Base-by-base conservation (phyloP, 1,140 invertebrate genomes). In the Lasaia peninsularis region DNA sequence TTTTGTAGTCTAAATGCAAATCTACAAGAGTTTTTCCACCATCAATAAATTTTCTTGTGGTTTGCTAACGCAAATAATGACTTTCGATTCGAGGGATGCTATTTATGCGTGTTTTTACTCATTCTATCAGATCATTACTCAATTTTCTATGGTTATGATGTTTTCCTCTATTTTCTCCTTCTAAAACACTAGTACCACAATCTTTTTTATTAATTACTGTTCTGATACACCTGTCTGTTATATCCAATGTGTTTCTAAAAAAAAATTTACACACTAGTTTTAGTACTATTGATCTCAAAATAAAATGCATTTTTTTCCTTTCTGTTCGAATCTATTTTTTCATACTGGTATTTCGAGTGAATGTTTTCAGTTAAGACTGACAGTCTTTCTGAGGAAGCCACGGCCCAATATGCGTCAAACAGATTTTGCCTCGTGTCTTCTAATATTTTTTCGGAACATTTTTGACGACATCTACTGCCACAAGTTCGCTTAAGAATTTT, bases 251-350 rank as follows among this genome's bases (percentile, higher is more conserved):
- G 59, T 56, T 56, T 62, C 63, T 73, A 50, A 73, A 73, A 56
- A 67, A 73, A 28, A 20, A 48, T 57, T 69, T 73, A 52, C 73
- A 76, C 1, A 72, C 69, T 56, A 58, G 51, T 54, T 59, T 60
- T 63, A 20, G 37, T 60, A 10, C 40, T 56, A 49, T 65, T 52
- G 1, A 69, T 16, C 21, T 58, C 24, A 59, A 76, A 74, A 64
- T 53, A 59, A 51, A 74, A 74, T 35, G 69, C 71, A 63, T 72
- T 61, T 44, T 76, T 76, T 21, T 12, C n/a, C 48, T 62, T 59
- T 61, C 71, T 60, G 14, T 66, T 64, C 6, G 37, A 44, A 33
- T 64, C 31, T 1, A 60, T 1, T 40, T 11, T 60, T 32, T 60
- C 57, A 18, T 64, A 64, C 57, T 64, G 62, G 52, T 64, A 60